Evolutionary conservation across 2,888 invertebrate species (phyloP).

Genomic region (Incurvaria masculella): DNA sequence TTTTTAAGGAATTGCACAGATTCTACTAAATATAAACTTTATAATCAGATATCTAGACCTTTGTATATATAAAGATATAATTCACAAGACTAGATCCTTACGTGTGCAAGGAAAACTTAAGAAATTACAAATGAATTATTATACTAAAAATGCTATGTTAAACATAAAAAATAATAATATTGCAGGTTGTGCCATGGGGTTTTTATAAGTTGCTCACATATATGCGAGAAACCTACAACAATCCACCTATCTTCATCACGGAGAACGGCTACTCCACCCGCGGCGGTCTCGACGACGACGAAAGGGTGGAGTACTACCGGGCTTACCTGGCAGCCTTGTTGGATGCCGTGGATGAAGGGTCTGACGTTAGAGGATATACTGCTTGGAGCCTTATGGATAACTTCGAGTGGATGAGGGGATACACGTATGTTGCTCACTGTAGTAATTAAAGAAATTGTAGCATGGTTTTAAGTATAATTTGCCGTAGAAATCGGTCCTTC

Average conservation of each 20-base stretch:
- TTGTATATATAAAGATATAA: too few relatives aligned
- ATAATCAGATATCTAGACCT: too few relatives aligned
- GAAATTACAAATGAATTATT: too few relatives aligned
- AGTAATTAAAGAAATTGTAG: too few relatives aligned
- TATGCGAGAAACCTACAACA: conserved; percentile 43
- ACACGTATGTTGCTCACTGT: conserved; percentile 34
- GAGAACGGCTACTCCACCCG: conserved; percentile 58
- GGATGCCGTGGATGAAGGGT: conserved; percentile 40
- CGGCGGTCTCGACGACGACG: conserved; percentile 39
- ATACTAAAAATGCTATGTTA: too few relatives aligned
- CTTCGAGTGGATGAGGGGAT: conserved; percentile 61
- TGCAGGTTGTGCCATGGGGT: conserved; percentile 57
- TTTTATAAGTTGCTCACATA: conserved; percentile 52
- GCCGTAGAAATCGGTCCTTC: too few relatives aligned
- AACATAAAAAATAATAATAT: too few relatives aligned
- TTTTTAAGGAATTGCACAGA: too few relatives aligned
- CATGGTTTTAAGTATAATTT: too few relatives aligned
- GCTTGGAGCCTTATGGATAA: conserved; percentile 65
- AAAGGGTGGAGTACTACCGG: conserved; percentile 39
- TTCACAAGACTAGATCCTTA: too few relatives aligned
- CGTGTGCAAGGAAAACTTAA: too few relatives aligned
- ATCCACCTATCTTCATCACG: conserved; percentile 53
- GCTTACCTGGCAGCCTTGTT: conserved; percentile 38
- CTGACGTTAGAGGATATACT: conserved; percentile 51
- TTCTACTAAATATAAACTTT: too few relatives aligned